These are phyloP conservation scores for Carposina sasakii DNA, from an alignment of 1,140 invertebrate species.

Conservation along the genomic window DNA sequence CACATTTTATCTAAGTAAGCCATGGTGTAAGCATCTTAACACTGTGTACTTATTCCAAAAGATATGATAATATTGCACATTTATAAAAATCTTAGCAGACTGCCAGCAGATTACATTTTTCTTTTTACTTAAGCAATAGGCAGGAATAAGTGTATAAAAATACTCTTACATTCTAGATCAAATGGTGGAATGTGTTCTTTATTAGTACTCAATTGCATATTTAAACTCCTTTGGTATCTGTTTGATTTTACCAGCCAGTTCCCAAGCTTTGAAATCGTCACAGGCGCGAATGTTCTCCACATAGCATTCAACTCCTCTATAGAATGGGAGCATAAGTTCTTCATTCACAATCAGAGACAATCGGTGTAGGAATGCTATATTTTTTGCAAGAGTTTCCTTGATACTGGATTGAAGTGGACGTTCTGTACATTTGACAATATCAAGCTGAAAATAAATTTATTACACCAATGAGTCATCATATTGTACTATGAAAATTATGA, in stretches of 20 bases:
- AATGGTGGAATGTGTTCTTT: constrained; percentile 49
- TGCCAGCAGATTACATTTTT: too few relatives aligned
- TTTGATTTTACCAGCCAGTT: constrained; percentile 56
- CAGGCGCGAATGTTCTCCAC: constrained; percentile 57
- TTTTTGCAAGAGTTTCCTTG: constrained; percentile 62
- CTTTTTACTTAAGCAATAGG: too few relatives aligned
- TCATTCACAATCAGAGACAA: constrained; percentile 65
- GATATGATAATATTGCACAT: too few relatives aligned
- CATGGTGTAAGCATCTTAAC: too few relatives aligned
- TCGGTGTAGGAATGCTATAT: constrained; percentile 60
- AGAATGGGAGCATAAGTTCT: constrained; percentile 61
- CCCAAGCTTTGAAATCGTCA: constrained; percentile 69
- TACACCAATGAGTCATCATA: neutral
- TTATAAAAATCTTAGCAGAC: too few relatives aligned
- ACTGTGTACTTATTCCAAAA: too few relatives aligned
- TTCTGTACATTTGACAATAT: constrained; percentile 59
- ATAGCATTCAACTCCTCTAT: constrained; percentile 61
- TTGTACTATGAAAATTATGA: neutral
- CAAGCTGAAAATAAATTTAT: constrained; percentile 47
- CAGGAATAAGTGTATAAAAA: too few relatives aligned
- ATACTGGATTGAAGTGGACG: constrained; percentile 57
- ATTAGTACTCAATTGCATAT: constrained; percentile 64
- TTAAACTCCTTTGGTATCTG: constrained; percentile 66
- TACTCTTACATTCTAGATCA: too few relatives aligned
- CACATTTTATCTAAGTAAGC: too few relatives aligned